Base-by-base conservation (phyloP, 2,797 vertebrate species). In the Astyanax mexicanus region DNA sequence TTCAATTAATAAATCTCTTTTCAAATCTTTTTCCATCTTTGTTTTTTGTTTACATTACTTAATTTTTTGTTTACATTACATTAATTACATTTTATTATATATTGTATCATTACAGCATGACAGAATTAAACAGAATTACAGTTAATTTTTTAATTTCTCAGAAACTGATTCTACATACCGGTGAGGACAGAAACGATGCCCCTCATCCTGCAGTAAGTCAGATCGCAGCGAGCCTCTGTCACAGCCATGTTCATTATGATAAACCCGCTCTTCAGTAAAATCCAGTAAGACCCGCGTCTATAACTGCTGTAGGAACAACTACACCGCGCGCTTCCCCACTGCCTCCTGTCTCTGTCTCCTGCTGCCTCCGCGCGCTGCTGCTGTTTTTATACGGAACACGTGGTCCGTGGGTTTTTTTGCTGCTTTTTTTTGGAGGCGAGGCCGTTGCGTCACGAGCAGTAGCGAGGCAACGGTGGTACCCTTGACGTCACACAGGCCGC, bases 191-290 rank as follows among this genome's bases (percentile, higher is more conserved):
- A 60, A 0, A 92, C 90, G 51, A 94, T 90, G 6, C 93, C 93
- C 72, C 93, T 87, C 93, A 94, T 94, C 65, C 86, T 93, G 89
- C 93, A 94, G 85, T 94, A 93, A 27, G 92, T 93, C 7, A 94
- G 80, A 27, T 93, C 92, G 29, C 91, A 93, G 85, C 90, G 89
- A 79, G 90, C 89, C 55, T 93, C 86, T 0, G 92, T 94, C 68
- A 93, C 89, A 51, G 90, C 92, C 93, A 94, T 94, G 23, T 15
- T 49, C 38, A 37, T 45, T 1, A 25, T 29, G 29, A 55, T 21
- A 25, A n/a, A n/a, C n/a, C n/a, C n/a, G n/a, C n/a, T n/a, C n/a
- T n/a, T n/a, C 25, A 55, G 3, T 57, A 12, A 57, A 23, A 12
- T 52, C 49, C 49, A 23, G 2, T n/a, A n/a, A n/a, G n/a, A n/a